These are phyloP conservation scores for Lithophane socia DNA, from an alignment of 2,888 invertebrate genomes.

Conservation along the genomic window DNA sequence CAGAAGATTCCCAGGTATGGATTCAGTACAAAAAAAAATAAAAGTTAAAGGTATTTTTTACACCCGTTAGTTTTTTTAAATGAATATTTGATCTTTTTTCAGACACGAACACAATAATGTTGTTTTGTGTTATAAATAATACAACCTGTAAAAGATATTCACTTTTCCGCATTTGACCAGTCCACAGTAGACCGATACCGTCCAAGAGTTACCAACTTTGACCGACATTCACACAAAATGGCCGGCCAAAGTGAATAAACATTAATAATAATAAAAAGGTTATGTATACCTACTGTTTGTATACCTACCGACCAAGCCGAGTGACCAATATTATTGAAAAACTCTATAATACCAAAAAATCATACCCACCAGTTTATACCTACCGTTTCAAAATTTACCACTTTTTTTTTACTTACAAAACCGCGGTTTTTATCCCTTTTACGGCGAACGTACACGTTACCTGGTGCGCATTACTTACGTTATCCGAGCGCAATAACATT, in stretches of 20 bases:
- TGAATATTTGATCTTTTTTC: conserved; percentile 20
- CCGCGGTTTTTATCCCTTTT: conserved; percentile 58
- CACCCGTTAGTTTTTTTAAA: background rate
- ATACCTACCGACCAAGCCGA: conserved; percentile 70
- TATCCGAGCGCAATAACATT: conserved; percentile 70
- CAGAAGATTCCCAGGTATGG: background rate
- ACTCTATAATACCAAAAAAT: conserved; percentile 56
- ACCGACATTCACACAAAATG: conserved; percentile 31
- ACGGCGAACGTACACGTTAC: conserved; percentile 72
- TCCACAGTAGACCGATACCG: conserved; percentile 36
- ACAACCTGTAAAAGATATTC: conserved; percentile 59
- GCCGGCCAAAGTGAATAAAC: conserved; percentile 49
- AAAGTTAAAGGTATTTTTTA: background rate
- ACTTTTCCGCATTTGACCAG: conserved; percentile 50
- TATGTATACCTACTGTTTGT: conserved; percentile 63
- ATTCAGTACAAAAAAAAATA: background rate
- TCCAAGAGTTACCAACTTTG: conserved; percentile 47
- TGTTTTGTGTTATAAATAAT: conserved; percentile 48
- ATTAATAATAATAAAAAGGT: conserved; percentile 57
- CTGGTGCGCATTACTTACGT: conserved; percentile 84
- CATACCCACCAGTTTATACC: conserved; percentile 81
- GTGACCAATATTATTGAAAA: conserved; percentile 61
- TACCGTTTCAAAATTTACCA: conserved; percentile 73
- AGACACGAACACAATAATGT: conserved; percentile 39
- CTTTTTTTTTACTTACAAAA: conserved; percentile 67